Conservation (phyloP, 2,113 vertebrate genomes). For the Anhinga rufa region DNA sequence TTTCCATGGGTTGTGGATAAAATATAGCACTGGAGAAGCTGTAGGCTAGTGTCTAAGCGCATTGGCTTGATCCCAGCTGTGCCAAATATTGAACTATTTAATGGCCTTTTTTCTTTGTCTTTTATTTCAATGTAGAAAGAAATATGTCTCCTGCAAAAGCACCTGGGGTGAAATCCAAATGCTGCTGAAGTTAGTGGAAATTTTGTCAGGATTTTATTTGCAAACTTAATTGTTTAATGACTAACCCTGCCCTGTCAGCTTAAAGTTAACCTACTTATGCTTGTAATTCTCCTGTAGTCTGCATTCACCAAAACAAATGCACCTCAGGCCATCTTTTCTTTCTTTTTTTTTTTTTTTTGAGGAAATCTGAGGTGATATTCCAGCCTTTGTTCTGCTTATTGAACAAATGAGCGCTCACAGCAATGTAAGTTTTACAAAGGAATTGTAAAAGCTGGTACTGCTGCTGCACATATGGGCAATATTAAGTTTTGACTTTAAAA, state of each 20-base stretch:
- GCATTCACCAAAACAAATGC: background rate
- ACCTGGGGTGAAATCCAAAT: background rate
- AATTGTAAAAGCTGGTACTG: background rate
- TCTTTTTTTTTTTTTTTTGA: background rate
- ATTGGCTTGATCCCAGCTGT: background rate
- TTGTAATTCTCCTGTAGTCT: background rate
- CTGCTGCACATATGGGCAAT: background rate
- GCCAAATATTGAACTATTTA: background rate
- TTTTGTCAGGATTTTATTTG: background rate
- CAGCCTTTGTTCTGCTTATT: background rate
- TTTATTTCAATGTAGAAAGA: background rate
- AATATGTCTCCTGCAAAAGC: background rate
- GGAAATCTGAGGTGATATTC: background rate
- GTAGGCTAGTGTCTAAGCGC: background rate
- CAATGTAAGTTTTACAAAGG: background rate
- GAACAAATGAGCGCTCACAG: background rate
- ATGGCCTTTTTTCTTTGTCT: background rate
- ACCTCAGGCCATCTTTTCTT: background rate
- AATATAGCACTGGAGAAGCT: background rate
- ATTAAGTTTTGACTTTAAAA: background rate
- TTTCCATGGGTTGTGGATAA: background rate
- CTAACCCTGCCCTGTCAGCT: background rate
- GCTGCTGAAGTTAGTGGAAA: background rate
- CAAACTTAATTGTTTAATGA: constrained; percentile 13
- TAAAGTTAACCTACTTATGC: constrained; percentile 8